A percentile compares a stretch with the other conserved stretches of the same genome.
Evolutionary conservation across 2,113 vertebrate species (phyloP).

Genomic region (Pseudorectes ferrugineus): DNA sequence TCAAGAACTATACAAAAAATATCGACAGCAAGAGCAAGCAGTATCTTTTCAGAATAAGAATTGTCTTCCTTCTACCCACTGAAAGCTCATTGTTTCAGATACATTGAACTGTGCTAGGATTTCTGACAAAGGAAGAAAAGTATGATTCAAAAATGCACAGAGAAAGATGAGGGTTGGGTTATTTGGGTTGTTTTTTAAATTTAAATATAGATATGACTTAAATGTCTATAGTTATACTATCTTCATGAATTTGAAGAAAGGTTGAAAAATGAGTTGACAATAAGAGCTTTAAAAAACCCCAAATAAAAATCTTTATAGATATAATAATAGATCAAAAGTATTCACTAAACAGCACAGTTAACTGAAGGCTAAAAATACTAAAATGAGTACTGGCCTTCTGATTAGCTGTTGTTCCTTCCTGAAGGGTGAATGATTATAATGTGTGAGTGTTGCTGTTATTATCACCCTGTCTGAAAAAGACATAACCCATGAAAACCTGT

Average conservation of each 20-base stretch:
- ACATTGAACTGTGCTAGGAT: neutral
- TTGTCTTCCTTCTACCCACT: neutral
- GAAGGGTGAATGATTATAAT: neutral
- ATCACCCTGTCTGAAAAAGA: neutral
- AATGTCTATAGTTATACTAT: neutral
- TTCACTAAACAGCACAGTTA: neutral
- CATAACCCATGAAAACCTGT: neutral
- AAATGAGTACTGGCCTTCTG: neutral
- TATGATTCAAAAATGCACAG: neutral
- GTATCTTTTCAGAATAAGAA: neutral
- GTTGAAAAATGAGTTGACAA: neutral
- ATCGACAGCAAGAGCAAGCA: conserved; percentile 15
- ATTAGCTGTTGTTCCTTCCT: neutral
- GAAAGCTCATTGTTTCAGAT: neutral
- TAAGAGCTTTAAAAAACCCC: neutral
- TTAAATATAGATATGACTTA: neutral
- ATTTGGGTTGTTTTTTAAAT: neutral
- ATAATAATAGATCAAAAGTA: neutral
- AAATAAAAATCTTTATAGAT: neutral
- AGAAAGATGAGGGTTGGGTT: neutral
- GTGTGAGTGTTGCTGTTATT: neutral
- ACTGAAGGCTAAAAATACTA: neutral
- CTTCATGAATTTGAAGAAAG: neutral
- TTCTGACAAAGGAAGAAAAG: neutral
- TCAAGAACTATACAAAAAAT: conserved; percentile 12